Conservation (phyloP, 2,888 invertebrate genomes). For the Phengaris arion region DNA sequence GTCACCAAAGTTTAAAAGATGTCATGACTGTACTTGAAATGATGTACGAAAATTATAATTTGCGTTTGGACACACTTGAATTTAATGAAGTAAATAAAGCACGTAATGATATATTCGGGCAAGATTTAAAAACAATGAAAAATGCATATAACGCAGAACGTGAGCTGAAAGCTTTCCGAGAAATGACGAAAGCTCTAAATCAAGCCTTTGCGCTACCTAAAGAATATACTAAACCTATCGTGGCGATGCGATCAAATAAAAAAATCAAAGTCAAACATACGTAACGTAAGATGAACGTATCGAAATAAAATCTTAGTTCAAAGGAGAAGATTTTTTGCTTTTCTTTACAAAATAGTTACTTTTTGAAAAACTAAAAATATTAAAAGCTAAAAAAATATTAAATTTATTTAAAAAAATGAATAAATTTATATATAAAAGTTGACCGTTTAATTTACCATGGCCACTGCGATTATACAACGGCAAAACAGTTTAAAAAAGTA, state of each 20-base stretch:
- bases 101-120: slow-evolving; percentile 63
- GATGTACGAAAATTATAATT: slow-evolving; percentile 70
- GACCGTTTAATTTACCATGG: background rate
- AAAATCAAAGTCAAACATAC: slow-evolving; percentile 53
- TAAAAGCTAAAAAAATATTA: too few relatives aligned
- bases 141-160: slow-evolving; percentile 67
- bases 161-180: slow-evolving; percentile 63
- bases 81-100: slow-evolving; percentile 69
- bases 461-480: background rate
- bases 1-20: slow-evolving; percentile 64
- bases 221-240: slow-evolving; percentile 55
- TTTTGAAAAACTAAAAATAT: slow-evolving; percentile 53
- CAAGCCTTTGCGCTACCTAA: slow-evolving; percentile 67
- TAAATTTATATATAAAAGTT: background rate
- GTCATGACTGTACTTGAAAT: slow-evolving; percentile 73
- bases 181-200: slow-evolving; percentile 71
- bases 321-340: slow-evolving; percentile 60
- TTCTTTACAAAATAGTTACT: slow-evolving; percentile 66
- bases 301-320: slow-evolving; percentile 55
- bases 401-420: background rate
- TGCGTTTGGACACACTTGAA: slow-evolving; percentile 65
- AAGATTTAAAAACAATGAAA: slow-evolving; percentile 68
- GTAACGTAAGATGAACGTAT: slow-evolving; percentile 44
- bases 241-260: slow-evolving; percentile 60
- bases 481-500: background rate